Percentiles rank a stretch among this genome's conserved stretches.
phyloP scores from a whole-genome alignment of 1,140 invertebrate species.

The Ylistrum balloti region DNA sequence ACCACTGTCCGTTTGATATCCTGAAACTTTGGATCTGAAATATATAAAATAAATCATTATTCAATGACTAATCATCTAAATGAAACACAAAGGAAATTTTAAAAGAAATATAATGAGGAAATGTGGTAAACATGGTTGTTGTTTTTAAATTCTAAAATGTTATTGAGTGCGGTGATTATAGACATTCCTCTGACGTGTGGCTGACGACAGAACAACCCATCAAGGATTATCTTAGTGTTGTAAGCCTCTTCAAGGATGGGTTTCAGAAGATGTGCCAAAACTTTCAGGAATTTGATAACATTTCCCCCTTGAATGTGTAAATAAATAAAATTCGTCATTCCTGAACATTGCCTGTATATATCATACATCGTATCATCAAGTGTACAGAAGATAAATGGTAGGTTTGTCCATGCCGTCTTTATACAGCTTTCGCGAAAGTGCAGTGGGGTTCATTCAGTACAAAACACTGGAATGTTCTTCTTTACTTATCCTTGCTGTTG shows the following conservation, averaged over 20 bases:
- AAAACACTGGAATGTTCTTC: not conserved
- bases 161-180: not conserved
- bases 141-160: not conserved
- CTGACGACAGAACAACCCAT: not conserved
- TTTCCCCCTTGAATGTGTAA: not conserved
- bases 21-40: too few species aligned
- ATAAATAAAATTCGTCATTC: slow-evolving; percentile 2
- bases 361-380: not conserved
- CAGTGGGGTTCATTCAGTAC: not conserved
- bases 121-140: not conserved
- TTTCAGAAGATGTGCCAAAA: not conserved
- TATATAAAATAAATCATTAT: too few species aligned
- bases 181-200: not conserved
- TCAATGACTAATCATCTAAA: too few species aligned
- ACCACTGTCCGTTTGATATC: too few species aligned
- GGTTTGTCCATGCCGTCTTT: not conserved
- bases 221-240: not conserved
- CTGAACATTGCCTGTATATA: not conserved
- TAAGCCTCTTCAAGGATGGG: not conserved
- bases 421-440: slow-evolving; percentile 21
- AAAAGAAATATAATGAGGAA: too few species aligned
- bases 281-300: slow-evolving; percentile 18
- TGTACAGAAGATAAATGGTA: not conserved
- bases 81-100: too few species aligned
- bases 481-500: not conserved